A percentile compares a stretch with the other conserved stretches of the same genome.
Evolutionary conservation across 2,888 invertebrate genomes (phyloP).

Genomic region (Craniophora ligustri): DNA sequence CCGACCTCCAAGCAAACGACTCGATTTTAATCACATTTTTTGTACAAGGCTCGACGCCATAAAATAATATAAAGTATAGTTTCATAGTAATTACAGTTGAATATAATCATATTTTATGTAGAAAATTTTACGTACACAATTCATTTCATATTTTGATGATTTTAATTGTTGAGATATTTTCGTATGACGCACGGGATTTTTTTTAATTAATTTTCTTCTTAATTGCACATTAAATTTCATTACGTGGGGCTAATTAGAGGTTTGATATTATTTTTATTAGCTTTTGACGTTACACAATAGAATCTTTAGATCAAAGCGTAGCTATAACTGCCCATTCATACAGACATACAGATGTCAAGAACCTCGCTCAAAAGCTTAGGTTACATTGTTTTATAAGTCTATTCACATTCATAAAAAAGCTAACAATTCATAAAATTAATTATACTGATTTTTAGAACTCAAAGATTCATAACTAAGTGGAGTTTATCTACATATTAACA

Average conservation of each 20-base stretch:
- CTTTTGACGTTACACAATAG: conserved; percentile 40
- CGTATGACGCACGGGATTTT: conserved; percentile 36
- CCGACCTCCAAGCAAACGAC: conserved; percentile 67
- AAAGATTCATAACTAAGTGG: conserved; percentile 38
- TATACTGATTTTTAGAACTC: conserved; percentile 26
- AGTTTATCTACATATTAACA: conserved; percentile 37
- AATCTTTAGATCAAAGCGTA: conserved; percentile 36
- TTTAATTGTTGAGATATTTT: conserved; percentile 51
- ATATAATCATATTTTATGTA: conserved; percentile 48
- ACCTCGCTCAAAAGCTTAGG: conserved; percentile 25
- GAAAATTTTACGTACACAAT: conserved; percentile 45
- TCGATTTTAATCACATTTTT: conserved; percentile 60
- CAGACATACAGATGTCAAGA: conserved; percentile 45
- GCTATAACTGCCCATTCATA: conserved; percentile 45
- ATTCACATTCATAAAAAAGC: conserved; percentile 43
- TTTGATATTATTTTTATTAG: conserved; percentile 37
- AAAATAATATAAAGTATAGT: conserved; percentile 47
- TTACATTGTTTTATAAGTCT: conserved; percentile 28
- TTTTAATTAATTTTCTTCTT: conserved; percentile 41
- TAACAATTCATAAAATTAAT: conserved; percentile 38
- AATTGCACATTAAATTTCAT: conserved; percentile 57
- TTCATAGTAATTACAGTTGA: conserved; percentile 45
- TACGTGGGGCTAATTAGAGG: conserved; percentile 50
- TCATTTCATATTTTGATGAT: conserved; percentile 41
- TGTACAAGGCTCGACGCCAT: conserved; percentile 33